A percentile compares a stretch with the other conserved stretches of the same genome.
These are phyloP conservation scores for Oncorhynchus mykiss DNA, from an alignment of 2,113 vertebrate genomes.

Conservation along the genomic window DNA sequence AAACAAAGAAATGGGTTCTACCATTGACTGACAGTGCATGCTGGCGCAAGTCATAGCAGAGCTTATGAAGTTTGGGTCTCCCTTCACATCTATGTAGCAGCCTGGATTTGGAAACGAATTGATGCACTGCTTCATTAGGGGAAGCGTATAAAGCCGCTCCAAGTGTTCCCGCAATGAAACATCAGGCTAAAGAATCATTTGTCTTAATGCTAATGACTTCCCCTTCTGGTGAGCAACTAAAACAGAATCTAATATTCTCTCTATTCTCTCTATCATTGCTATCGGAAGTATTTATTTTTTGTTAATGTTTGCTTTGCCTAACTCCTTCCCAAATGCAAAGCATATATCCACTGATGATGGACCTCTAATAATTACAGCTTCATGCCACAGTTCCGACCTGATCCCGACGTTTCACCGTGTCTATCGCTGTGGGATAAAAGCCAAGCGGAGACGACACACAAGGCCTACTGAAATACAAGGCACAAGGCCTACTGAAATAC, in stretches of 20 bases:
- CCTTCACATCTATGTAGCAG: neutral
- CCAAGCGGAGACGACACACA: too few species aligned
- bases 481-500: too few species aligned
- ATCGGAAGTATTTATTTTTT: slow-evolving; percentile 16
- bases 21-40: slow-evolving; percentile 42
- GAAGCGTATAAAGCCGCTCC: neutral
- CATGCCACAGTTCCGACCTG: slow-evolving; percentile 17
- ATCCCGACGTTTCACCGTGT: slow-evolving; percentile 24
- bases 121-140: slow-evolving; percentile 1
- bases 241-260: slow-evolving; percentile 47
- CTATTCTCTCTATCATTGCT: slow-evolving; percentile 31
- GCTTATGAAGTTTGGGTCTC: slow-evolving; percentile 9
- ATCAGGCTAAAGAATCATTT: slow-evolving; percentile 43
- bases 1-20: slow-evolving; percentile 37
- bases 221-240: slow-evolving; percentile 34
- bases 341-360: slow-evolving; percentile 44
- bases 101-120: neutral
- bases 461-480: too few species aligned
- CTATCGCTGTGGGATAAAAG: neutral
- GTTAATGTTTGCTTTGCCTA: slow-evolving; percentile 45
- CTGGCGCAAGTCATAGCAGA: slow-evolving; percentile 3
- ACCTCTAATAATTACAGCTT: slow-evolving; percentile 42
- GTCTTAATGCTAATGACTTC: slow-evolving; percentile 53
- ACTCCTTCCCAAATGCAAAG: slow-evolving; percentile 40
- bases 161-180: slow-evolving; percentile 41